Evolutionary conservation across 2,113 vertebrate genomes (phyloP).

Genomic region (Sinocyclocheilus maitianheensis): DNA sequence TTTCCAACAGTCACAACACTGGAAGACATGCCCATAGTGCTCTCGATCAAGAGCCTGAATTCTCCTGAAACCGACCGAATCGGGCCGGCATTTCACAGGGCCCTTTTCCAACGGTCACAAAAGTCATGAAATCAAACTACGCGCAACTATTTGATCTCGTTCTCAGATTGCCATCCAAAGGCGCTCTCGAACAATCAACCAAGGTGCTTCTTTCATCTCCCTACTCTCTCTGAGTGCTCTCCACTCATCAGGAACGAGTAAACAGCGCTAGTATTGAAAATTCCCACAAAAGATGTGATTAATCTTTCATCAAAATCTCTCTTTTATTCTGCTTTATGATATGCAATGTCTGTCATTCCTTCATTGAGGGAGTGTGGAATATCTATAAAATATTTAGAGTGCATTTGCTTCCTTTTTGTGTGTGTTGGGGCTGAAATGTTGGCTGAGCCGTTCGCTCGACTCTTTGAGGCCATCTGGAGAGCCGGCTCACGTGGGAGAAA

Average conservation of each 20-base stretch:
- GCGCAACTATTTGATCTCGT: slow-evolving; percentile 39
- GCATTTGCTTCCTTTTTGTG: slow-evolving; percentile 53
- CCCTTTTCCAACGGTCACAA: not conserved
- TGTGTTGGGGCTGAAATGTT: slow-evolving; percentile 54
- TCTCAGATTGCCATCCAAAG: slow-evolving; percentile 41
- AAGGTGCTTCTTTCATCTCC: slow-evolving; percentile 47
- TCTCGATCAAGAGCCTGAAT: not conserved
- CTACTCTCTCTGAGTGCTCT: slow-evolving; percentile 24
- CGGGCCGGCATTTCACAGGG: not conserved
- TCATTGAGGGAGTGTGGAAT: slow-evolving; percentile 55
- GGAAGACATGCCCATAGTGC: not conserved
- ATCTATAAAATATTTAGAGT: slow-evolving; percentile 63
- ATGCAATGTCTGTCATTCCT: slow-evolving; percentile 51
- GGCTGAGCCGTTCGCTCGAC: slow-evolving; percentile 56
- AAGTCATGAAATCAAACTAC: slow-evolving; percentile 33
- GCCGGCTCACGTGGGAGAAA: slow-evolving; percentile 55
- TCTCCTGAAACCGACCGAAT: not conserved
- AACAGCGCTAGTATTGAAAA: slow-evolving; percentile 46
- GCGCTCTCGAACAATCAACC: slow-evolving; percentile 33
- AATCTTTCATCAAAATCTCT: slow-evolving; percentile 55
- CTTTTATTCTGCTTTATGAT: slow-evolving; percentile 53
- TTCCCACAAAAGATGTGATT: slow-evolving; percentile 49
- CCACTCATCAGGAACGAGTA: slow-evolving; percentile 34
- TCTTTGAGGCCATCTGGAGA: slow-evolving; percentile 68
- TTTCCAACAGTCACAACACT: no score